phyloP scores from a whole-genome alignment of 2,113 vertebrate species.

The Pongo abelii region DNA sequence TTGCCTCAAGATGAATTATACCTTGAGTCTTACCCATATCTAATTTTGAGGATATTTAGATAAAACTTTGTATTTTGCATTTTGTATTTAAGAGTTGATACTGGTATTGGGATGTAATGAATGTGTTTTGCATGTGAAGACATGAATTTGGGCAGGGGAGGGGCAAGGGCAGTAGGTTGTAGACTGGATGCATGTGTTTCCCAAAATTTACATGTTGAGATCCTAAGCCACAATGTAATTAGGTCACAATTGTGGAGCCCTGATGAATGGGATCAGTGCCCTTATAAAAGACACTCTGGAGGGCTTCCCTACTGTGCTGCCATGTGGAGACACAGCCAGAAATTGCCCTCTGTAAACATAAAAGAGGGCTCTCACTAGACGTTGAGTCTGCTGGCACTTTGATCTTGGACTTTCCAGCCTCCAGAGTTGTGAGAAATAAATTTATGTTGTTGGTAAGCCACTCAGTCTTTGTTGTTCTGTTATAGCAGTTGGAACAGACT shows the following conservation, averaged over 20 bases:
- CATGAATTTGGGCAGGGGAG: neutral
- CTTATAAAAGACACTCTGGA: neutral
- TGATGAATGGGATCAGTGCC: neutral
- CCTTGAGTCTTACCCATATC: neutral
- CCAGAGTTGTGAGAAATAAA: neutral
- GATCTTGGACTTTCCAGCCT: neutral
- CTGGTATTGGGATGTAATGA: neutral
- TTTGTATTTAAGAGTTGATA: neutral
- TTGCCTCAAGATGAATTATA: neutral
- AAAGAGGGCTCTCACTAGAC: neutral
- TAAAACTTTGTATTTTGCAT: neutral
- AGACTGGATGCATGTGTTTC: neutral
- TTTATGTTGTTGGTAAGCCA: neutral
- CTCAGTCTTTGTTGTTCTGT: neutral
- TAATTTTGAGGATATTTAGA: neutral
- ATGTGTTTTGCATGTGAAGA: neutral
- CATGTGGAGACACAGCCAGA: neutral
- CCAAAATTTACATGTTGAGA: neutral
- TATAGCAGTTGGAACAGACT: neutral
- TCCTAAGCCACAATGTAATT: neutral
- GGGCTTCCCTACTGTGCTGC: neutral
- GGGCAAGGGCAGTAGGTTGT: neutral
- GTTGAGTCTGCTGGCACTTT: neutral
- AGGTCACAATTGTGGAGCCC: neutral
- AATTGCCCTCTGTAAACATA: neutral